Conservation (phyloP, 1,140 invertebrate species). For the Steinernema feltiae region DNA sequence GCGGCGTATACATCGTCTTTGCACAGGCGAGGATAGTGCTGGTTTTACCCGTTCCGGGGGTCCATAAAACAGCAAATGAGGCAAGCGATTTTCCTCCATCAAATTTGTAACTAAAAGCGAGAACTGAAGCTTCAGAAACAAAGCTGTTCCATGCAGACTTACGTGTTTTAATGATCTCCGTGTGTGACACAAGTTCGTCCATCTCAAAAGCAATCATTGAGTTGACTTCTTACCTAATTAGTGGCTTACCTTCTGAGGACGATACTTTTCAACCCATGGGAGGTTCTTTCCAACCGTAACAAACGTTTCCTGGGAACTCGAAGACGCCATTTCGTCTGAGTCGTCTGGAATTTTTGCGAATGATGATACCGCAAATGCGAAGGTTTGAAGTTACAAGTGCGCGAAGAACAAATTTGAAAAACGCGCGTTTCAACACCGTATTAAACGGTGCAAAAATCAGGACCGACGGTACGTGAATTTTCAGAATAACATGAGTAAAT, state of each 20-base stretch:
- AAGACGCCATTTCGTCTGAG: not conserved
- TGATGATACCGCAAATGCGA: not conserved
- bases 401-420: not conserved
- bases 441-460: not conserved
- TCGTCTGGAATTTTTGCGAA: no score
- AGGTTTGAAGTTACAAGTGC: not conserved
- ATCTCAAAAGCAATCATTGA: no score
- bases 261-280: conserved; percentile 90
- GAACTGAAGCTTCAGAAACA: not conserved
- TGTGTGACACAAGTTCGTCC: conserved; percentile 88
- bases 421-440: not conserved
- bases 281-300: conserved; percentile 28
- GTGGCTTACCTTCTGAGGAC: conserved; percentile 79
- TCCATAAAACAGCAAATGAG: conserved; percentile 94
- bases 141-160: not conserved
- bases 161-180: conserved; percentile 94
- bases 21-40: conserved; percentile 95
- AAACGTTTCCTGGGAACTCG: not conserved
- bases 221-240: no score
- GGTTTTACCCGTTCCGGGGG: conserved; percentile 98
- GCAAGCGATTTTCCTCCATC: conserved; percentile 82
- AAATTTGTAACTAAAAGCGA: conserved; percentile 77
- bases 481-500: no score
- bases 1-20: conserved; percentile 78
- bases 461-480: not conserved